Evolutionary conservation across 1,140 invertebrate species (phyloP), one percentile per base, ranked within the genome.

Genomic region (Mercenaria mercenaria): DNA sequence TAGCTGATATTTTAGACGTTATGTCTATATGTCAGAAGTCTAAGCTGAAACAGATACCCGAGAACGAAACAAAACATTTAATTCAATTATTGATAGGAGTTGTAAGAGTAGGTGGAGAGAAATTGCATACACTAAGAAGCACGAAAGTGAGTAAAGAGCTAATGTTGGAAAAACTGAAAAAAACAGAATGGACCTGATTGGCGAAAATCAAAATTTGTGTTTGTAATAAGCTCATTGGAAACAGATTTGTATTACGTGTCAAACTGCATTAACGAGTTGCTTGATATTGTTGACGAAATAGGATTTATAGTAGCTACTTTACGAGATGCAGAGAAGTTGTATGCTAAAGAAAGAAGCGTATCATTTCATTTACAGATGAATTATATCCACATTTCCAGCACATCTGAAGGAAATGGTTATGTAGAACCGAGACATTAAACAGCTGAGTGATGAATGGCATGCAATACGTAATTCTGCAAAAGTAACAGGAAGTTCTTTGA

Each of bases 401-500:
- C 8, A 47, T 8, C 43, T 47, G 43, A n/a, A n/a, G n/a, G n/a
- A n/a, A n/a, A n/a, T n/a, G n/a, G n/a, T n/a, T n/a, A n/a, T n/a
- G n/a, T n/a, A n/a, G 18, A 72, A 26, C 67, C 43, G 15, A 47
- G 43, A 47, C 43, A 47, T 15, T 47, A 59, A 59, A n/a, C 59
- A 85, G 43, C 8, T 74, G 15, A 59, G 47, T 13, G 50, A 59
- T 18, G n/a, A 37, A 79, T 90, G 81, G 88, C 47, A 39, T 67
- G 20, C 29, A 6, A 18, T 90, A 26, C 39, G 81, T 52, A 85
- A 67, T 10, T 8, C 18, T 29, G 64, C 80, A 23, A 39, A 37
- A 18, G 59, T 90, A 0, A 90, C 88, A 0, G 88, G 88, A 37
- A 90, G 88, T 61, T 79, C 81, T 3, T 77, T 77, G 8, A 61